A percentile compares a stretch with the other conserved stretches of the same genome.
These are phyloP conservation scores for Acanthosepion lycidas DNA, from an alignment of 2,888 invertebrate genomes.

Conservation along the genomic window DNA sequence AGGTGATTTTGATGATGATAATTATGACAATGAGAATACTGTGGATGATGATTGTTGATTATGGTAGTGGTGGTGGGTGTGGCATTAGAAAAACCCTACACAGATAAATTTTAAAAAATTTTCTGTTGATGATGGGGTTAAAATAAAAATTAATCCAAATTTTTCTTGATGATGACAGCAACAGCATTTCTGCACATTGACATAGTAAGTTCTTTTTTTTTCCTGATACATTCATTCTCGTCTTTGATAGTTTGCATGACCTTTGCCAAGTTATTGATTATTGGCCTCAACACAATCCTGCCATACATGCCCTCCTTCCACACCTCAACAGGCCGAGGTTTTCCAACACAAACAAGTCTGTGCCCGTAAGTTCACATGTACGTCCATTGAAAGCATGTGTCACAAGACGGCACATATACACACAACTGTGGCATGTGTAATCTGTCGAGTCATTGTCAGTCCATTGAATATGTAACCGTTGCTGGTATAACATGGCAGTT, in stretches of 20 bases:
- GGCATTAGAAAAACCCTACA: too few species aligned
- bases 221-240: background rate
- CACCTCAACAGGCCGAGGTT: background rate
- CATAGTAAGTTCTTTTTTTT: background rate
- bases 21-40: too few species aligned
- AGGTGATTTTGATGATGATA: too few species aligned
- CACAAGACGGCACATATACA: background rate
- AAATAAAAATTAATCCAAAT: background rate
- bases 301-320: background rate
- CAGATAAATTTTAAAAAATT: background rate
- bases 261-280: background rate
- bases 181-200: background rate
- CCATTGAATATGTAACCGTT: too few species aligned
- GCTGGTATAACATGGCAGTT: too few species aligned
- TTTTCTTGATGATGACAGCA: background rate
- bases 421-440: too few species aligned
- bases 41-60: too few species aligned
- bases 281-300: background rate
- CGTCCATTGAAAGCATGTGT: background rate
- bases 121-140: background rate
- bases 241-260: background rate
- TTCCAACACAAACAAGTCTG: background rate
- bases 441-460: too few species aligned
- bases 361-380: background rate
- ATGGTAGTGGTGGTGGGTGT: too few species aligned